Evolutionary conservation across 2,888 invertebrate species (phyloP).

Genomic region (Drosophila mimetica): DNA sequence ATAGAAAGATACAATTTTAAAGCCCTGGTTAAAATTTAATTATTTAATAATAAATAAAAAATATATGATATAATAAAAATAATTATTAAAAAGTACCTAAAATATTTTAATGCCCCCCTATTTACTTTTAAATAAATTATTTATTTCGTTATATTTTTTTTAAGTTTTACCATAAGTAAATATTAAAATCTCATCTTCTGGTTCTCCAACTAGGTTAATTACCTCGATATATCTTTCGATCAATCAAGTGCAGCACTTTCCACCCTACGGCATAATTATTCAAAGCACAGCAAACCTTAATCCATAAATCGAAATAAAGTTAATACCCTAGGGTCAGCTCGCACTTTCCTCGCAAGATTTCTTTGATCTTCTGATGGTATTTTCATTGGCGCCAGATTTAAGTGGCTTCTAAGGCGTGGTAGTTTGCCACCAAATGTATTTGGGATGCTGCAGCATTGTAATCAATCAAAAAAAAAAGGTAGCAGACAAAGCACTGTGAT

Average conservation of each 20-base stretch:
- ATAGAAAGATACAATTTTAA: too few species aligned
- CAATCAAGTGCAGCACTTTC: slow-evolving; percentile 29
- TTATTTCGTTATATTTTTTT: not conserved
- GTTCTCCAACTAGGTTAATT: not conserved
- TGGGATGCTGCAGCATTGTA: not conserved
- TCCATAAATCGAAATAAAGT: not conserved
- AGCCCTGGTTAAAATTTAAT: too few species aligned
- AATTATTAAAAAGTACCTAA: too few species aligned
- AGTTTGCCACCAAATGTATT: slow-evolving; percentile 1
- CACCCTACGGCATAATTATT: slow-evolving; percentile 18
- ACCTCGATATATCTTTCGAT: slow-evolving; percentile 2
- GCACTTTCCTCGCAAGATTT: not conserved
- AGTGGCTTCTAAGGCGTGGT: slow-evolving; percentile 17
- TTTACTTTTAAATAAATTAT: too few species aligned
- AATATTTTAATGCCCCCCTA: too few species aligned
- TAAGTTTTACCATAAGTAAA: not conserved
- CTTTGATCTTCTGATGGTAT: slow-evolving; percentile 15
- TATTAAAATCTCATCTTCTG: not conserved
- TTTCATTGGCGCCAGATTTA: slow-evolving; percentile 23
- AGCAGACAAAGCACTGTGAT: not conserved
- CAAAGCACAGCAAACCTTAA: not conserved
- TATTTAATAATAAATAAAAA: too few species aligned
- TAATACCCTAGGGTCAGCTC: slow-evolving; percentile 1
- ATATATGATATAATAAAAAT: too few species aligned
- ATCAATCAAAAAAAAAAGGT: slow-evolving; percentile 3